phyloP scores from a whole-genome alignment of 2,113 vertebrate genomes.

The Bathybates hornii region DNA sequence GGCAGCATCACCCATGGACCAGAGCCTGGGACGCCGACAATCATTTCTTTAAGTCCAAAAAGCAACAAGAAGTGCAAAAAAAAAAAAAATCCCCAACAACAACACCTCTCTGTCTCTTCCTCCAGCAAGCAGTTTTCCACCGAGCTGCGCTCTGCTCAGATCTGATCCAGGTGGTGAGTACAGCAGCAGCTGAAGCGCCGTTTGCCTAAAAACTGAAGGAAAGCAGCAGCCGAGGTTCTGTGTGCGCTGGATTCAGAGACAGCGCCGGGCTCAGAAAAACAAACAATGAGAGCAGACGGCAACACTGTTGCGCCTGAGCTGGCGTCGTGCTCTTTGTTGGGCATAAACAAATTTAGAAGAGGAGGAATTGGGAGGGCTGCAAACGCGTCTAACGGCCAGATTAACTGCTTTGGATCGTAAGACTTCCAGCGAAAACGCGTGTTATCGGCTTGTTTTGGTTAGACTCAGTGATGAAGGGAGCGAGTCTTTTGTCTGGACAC shows the following conservation, averaged over 20 bases:
- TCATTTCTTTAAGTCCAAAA: slow-evolving; percentile 13
- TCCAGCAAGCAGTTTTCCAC: slow-evolving; percentile 17
- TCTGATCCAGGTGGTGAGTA: slow-evolving; percentile 70
- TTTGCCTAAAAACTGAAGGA: neutral
- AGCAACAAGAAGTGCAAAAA: neutral
- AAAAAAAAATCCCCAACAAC: neutral
- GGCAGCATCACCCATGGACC: slow-evolving; percentile 48
- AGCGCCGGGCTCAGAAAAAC: neutral
- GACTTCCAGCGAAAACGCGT: fast-evolving
- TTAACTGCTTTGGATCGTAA: neutral
- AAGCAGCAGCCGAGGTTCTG: neutral
- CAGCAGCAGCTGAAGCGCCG: neutral
- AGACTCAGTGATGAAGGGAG: neutral
- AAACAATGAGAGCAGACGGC: neutral
- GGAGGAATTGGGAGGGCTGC: neutral
- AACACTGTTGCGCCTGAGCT: slow-evolving; percentile 25
- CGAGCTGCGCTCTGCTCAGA: slow-evolving; percentile 43
- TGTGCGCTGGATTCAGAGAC: slow-evolving; percentile 10
- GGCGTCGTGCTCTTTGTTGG: slow-evolving; percentile 47
- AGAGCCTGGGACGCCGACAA: slow-evolving; percentile 22
- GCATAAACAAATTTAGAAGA: neutral
- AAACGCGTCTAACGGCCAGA: neutral
- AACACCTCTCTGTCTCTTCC: neutral
- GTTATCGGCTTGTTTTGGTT: neutral
- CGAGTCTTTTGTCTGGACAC: slow-evolving; percentile 49